These are phyloP conservation scores for Cremastobaeus sp. DNA, from an alignment of 2,888 invertebrate genomes.

Conservation along the genomic window DNA sequence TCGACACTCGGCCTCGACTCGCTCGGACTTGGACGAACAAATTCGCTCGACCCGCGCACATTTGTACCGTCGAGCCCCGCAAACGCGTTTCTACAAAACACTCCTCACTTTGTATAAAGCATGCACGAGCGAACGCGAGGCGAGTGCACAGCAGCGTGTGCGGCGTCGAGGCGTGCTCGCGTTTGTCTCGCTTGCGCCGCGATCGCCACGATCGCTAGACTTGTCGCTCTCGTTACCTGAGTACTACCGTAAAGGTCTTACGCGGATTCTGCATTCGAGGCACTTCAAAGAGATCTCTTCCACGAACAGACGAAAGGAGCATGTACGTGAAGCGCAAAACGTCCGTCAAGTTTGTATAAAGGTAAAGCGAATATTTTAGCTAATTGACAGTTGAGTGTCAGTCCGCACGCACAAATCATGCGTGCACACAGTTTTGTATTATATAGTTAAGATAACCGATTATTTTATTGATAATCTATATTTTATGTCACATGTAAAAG, in stretches of 20 bases:
- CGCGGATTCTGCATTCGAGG: conserved; percentile 49
- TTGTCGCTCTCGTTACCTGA: conserved; percentile 60
- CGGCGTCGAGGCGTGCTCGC: too few relatives aligned
- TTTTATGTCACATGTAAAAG: conserved; percentile 70
- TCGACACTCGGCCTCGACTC: too few relatives aligned
- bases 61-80: too few relatives aligned
- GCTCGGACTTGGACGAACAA: too few relatives aligned
- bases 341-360: conserved; percentile 27
- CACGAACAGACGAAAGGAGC: conserved; percentile 29
- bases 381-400: conserved; percentile 4
- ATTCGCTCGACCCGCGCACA: conserved; percentile 24
- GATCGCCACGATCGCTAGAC: conserved; percentile 41
- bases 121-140: too few relatives aligned
- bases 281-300: conserved; percentile 60
- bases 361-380: conserved; percentile 10
- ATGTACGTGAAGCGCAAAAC: conserved; percentile 20
- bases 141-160: too few relatives aligned
- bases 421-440: conserved; percentile 59
- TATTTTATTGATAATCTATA: conserved; percentile 64
- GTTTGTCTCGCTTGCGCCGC: conserved; percentile 12
- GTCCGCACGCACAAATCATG: conserved; percentile 39
- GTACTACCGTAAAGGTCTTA: conserved; percentile 36
- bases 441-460: conserved; percentile 61
- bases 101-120: too few relatives aligned
- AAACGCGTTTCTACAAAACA: too few relatives aligned